Percentiles rank a stretch among this genome's conserved stretches.
Conservation (phyloP, 2,888 invertebrate species). For the Exephanes ischioxanthus region DNA sequence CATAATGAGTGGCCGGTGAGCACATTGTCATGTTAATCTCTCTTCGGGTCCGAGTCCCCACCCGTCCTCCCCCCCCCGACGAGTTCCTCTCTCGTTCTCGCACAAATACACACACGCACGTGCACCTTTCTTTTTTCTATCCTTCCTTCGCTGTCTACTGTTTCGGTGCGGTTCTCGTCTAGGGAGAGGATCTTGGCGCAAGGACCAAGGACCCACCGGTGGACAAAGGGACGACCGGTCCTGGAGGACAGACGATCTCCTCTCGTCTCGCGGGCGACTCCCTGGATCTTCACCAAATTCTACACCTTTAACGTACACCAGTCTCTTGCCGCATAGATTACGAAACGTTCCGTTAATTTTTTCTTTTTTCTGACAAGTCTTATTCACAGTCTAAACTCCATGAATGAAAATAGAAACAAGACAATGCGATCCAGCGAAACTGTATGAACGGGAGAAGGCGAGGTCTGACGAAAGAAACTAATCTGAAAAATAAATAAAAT, state of each 20-base stretch:
- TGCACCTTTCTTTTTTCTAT: neutral
- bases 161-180: slow-evolving; percentile 71
- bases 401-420: slow-evolving; percentile 13
- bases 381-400: slow-evolving; percentile 1
- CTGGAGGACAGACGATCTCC: slow-evolving; percentile 67
- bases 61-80: slow-evolving; percentile 37
- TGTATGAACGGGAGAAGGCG: neutral
- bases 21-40: slow-evolving; percentile 83
- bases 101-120: neutral
- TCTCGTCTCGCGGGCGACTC: slow-evolving; percentile 35
- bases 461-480: slow-evolving; percentile 22
- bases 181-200: slow-evolving; percentile 71
- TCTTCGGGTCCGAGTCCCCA: slow-evolving; percentile 70
- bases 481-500: neutral
- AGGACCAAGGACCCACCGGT: slow-evolving; percentile 72
- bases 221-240: slow-evolving; percentile 82
- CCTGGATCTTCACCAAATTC: slow-evolving; percentile 52
- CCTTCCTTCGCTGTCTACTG: slow-evolving; percentile 36
- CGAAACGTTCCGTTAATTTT: slow-evolving; percentile 22
- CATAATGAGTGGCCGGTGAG: slow-evolving; percentile 83
- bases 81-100: slow-evolving; percentile 31
- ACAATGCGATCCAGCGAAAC: slow-evolving; percentile 1
- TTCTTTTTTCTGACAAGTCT: slow-evolving; percentile 16
- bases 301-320: slow-evolving; percentile 14
- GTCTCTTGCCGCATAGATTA: slow-evolving; percentile 19